Base-by-base conservation (phyloP, 2,113 vertebrate genomes). In the Microcebus tavaratra region DNA sequence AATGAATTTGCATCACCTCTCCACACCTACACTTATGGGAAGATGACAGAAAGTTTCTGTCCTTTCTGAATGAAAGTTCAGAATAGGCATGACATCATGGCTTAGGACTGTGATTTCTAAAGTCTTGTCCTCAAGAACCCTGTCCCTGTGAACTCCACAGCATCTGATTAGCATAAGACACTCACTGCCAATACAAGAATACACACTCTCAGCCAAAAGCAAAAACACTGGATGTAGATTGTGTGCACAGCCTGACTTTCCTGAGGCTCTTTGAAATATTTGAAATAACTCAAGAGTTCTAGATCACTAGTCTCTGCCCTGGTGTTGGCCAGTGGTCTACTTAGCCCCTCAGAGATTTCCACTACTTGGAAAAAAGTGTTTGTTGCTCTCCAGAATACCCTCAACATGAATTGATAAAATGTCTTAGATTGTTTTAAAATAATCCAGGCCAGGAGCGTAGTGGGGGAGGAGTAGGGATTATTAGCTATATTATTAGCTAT, bases 41-140 rank as follows among this genome's bases (percentile, higher is more conserved):
- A 78, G 23, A 86, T 11, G 23, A 63, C 63, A 93, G 55, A 59
- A 83, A 65, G 27, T 68, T 73, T 72, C 25, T 94, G 34, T 75
- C 72, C 70, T 90, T 94, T 94, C 85, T 88, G 15, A 93, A 72
- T 89, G 25, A 88, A 84, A 90, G 61, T 55, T 88, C 39, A 85
- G 59, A 85, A 42, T 48, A 45, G 27, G 12, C 23, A 90, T 86
- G 50, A 9, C 25, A 89, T 87, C 39, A 48, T 72, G 9, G 70
- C 48, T 94, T 78, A 83, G 21, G 50, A 92, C 21, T 79, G 6
- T 50, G 23, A 50, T 88, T 84, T 87, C 50, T 94, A 81, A 97
- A 83, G 57, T 68, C 59, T 72, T 55, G 17, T 31, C 23, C 20
- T 72, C 63, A 72, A 23, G 27, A 13, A 72, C 11, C 13, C 79